A percentile compares a stretch with the other conserved stretches of the same genome.
phyloP scores from a whole-genome alignment of 1,140 invertebrate species.

The Atta colombica region DNA sequence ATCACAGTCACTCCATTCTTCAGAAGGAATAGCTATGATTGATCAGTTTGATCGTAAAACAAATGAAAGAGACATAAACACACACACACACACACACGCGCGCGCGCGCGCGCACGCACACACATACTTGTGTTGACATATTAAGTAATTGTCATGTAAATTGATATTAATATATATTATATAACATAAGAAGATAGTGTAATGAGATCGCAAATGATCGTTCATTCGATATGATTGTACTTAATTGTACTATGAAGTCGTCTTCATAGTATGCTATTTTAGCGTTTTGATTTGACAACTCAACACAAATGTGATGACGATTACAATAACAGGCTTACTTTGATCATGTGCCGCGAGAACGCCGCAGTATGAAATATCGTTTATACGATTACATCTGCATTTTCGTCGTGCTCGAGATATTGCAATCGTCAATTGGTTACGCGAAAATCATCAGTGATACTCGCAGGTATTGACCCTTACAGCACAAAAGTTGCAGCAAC shows the following conservation, averaged over 20 bases:
- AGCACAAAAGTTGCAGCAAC: too few relatives aligned
- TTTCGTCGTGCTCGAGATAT: slow-evolving; percentile 46
- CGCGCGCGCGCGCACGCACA: too few relatives aligned
- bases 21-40: too few relatives aligned
- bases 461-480: slow-evolving; percentile 45
- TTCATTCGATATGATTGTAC: slow-evolving; percentile 29
- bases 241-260: too few relatives aligned
- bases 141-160: background rate
- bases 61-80: background rate
- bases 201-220: slow-evolving; percentile 35
- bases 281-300: slow-evolving; percentile 22
- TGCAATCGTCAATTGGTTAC: background rate
- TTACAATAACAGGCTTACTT: background rate
- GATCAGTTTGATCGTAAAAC: background rate
- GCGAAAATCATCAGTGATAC: slow-evolving; percentile 8
- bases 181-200: slow-evolving; percentile 27
- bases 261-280: background rate
- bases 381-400: slow-evolving; percentile 17
- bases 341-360: slow-evolving; percentile 26
- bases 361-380: slow-evolving; percentile 55
- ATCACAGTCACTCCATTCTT: too few relatives aligned
- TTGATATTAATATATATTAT: background rate
- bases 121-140: background rate
- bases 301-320: slow-evolving; percentile 4
- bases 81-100: background rate